Evolutionary conservation across 2,113 vertebrate species (phyloP).

Genomic region (Gnathonemus echidnorhynchus): DNA sequence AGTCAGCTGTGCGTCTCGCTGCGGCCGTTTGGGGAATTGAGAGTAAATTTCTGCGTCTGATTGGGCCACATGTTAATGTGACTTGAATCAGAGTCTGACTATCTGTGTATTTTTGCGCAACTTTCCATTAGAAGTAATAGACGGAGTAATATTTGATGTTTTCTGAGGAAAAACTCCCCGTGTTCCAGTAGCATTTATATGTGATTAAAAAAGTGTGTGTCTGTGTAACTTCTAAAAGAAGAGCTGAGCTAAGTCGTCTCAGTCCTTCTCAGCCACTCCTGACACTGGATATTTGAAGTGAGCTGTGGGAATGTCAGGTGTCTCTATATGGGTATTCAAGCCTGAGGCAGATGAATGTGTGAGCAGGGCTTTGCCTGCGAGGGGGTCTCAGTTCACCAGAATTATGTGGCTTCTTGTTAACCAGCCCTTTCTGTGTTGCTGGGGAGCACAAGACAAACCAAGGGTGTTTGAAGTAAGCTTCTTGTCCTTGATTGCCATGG

Average conservation of each 20-base stretch:
- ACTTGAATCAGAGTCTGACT: neutral
- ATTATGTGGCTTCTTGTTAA: neutral
- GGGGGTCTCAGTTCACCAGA: neutral
- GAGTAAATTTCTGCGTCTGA: neutral
- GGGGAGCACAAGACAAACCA: neutral
- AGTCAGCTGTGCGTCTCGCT: neutral
- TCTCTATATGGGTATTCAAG: neutral
- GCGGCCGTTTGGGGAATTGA: neutral
- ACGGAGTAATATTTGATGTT: neutral
- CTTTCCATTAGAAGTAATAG: neutral
- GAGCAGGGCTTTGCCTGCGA: neutral
- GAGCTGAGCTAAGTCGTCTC: neutral
- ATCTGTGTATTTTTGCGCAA: neutral
- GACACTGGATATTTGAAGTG: neutral
- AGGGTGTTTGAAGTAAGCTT: constrained; percentile 1
- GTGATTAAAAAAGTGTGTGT: neutral
- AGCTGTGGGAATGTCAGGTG: neutral
- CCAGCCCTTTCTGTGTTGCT: neutral
- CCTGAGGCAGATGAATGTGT: neutral
- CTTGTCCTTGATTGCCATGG: constrained; percentile 34
- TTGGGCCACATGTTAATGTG: neutral
- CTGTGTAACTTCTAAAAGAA: neutral
- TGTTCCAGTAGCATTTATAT: neutral
- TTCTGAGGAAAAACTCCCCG: neutral
- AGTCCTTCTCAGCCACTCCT: neutral